phyloP scores from a whole-genome alignment of 2,888 invertebrate genomes.

The Leistus spinibarbis region DNA sequence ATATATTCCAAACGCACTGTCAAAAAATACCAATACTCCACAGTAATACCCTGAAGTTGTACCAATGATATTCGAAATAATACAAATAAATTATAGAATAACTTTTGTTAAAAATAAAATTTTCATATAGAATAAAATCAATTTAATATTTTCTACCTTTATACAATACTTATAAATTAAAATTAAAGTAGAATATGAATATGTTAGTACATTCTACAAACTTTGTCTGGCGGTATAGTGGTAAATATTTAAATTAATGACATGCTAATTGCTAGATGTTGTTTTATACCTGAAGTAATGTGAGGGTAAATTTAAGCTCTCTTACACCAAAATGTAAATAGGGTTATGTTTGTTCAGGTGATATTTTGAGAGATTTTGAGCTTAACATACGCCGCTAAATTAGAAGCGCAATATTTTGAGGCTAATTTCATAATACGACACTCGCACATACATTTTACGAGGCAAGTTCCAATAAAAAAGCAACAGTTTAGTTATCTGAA shows the following conservation, averaged over 20 bases:
- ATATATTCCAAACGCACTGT: no score
- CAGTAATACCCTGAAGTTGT: no score
- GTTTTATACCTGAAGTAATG: neutral
- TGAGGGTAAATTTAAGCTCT: neutral
- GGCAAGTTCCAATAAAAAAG: neutral
- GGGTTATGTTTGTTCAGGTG: neutral
- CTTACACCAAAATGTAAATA: neutral
- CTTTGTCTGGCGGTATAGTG: neutral
- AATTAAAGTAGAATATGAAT: neutral
- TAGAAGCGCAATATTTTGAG: neutral
- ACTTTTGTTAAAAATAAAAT: no score
- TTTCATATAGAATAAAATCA: neutral
- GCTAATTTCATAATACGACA: neutral
- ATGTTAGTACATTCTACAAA: neutral
- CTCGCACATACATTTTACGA: no score
- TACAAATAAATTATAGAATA: no score
- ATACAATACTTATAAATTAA: neutral
- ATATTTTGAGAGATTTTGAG: neutral
- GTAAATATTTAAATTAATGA: constrained; percentile 5
- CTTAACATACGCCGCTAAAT: neutral
- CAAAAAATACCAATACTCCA: no score
- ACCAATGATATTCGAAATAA: no score
- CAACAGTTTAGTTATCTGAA: constrained; percentile 1
- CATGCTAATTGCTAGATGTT: constrained; percentile 6
- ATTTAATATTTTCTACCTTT: neutral